Conservation (phyloP, 2,113 vertebrate genomes). For the Rhinopithecus roxellana region DNA sequence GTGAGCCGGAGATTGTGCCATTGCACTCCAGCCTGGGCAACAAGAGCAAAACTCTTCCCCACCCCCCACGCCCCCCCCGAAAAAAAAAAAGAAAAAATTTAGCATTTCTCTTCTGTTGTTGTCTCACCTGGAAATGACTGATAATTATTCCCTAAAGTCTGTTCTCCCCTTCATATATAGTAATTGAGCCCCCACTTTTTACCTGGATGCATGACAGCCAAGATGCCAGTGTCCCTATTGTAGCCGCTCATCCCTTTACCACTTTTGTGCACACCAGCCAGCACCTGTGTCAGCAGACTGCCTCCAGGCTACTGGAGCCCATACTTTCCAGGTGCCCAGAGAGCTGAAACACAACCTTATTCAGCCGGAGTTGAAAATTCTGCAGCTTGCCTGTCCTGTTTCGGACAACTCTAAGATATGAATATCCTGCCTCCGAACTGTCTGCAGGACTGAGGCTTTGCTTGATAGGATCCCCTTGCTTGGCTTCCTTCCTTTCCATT, state of each 20-base stretch:
- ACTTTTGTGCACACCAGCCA: background rate
- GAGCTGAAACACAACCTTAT: background rate
- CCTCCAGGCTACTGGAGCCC: background rate
- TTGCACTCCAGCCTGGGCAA: too few species aligned
- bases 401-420: background rate
- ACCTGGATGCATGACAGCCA: background rate
- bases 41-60: too few species aligned
- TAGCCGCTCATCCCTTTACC: background rate
- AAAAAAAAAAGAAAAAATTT: background rate
- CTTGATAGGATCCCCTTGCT: background rate
- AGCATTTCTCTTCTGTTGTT: background rate
- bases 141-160: background rate
- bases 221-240: background rate
- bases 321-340: background rate
- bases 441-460: background rate
- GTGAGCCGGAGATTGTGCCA: too few species aligned
- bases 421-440: background rate
- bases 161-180: background rate
- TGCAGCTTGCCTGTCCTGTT: background rate
- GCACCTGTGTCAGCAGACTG: background rate
- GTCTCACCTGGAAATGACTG: background rate
- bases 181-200: background rate
- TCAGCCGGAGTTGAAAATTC: background rate
- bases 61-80: too few species aligned
- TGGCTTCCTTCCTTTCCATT: background rate